Evolutionary conservation across 23 tunicate species (phyloP), one percentile per base, ranked within the genome.

Genomic region (Trididemnum clinides): DNA sequence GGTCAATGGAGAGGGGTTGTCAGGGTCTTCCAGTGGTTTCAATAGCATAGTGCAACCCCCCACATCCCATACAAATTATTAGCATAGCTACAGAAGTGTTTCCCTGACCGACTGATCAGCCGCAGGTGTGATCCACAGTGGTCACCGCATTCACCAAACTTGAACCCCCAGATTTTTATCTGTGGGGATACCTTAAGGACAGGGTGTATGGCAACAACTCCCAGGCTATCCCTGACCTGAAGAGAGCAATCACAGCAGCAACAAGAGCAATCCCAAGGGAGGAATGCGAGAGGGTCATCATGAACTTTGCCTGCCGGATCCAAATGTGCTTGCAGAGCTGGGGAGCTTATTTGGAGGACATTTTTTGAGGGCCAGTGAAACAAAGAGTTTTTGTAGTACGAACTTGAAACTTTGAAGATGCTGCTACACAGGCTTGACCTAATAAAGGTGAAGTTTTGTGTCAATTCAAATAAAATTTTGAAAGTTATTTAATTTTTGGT

Each of bases 131-230:
- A 79, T 26, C 72, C 84, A 34, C 38, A 82, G 32, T 82, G 77
- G 77, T 82, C 80, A 54, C 76, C 78, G 77, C 54, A 82, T 82
- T 64, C 86, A 64, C 77, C 86, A n/a, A 80, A 82, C 76, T 82
- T 82, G 86, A 82, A 64, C 64, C 80, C 64, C 64, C 57, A 64
- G 86, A 82, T 66, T 82, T 66, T 64, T 82, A 82, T 64, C 77
- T 64, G 57, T 82, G 86, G 77, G 77, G 77, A 33, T 82, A 64
- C 77, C 77, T 64, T 39, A 82, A 82, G 77, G 77, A 82, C 37
- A 79, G 38, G 77, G 57, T 64, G 80, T 82, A 82, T 82, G 32
- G 32, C 77, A 82, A 82, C 77, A 82, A 64, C 77, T 80, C 76
- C 36, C 63, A 82, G 64, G 70, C 77, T 70, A 82, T 64, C 30